Base-by-base conservation (phyloP, 2,113 vertebrate genomes). In the Callithrix jacchus region DNA sequence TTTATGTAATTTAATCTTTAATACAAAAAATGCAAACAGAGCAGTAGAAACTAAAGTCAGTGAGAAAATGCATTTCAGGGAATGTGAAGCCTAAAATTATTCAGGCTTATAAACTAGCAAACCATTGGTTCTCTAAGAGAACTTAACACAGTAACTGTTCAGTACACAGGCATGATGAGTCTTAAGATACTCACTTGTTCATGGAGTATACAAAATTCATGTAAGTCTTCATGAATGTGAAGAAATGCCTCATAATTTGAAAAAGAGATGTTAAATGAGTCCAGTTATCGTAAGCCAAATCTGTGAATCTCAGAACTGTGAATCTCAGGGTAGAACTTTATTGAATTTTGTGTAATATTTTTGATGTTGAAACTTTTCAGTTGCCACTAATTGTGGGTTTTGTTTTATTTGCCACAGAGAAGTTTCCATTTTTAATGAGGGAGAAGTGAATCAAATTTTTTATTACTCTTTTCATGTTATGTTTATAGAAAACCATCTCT, bases 1-100 rank as follows among this genome's bases (percentile, higher is more conserved):
- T 87, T 91, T 87, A 66, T 92, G 8, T 92, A 94, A 87, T 80
- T 74, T 56, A 85, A 0, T 85, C 61, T 85, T 73, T 91, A 79
- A 64, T 83, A 40, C 71, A 32, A 76, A 64, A 96, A 91, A 45
- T 52, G 68, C n/a, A 64, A 70, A 49, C 5, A 61, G 14, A 61
- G 14, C 25, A 6, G 61, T 64, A 13, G 58, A 64, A 64, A 64
- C 58, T 64, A 64, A 14, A 90, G 52, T 54, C 86, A 49, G 1
- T 89, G 27, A 94, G n/a, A 79, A 86, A 58, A 58, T 37, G 8
- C n/a, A 61, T 85, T 42, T 87, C 79, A 86, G 82, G n/a, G 42
- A 91, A 58, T 87, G 20, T 70, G 49, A 86, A 87, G 8, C 27
- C 14, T 68, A 61, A 81, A 32, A 58, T 52, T 56, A 88, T 84